A percentile compares a stretch with the other conserved stretches of the same genome.
Evolutionary conservation across 1,140 invertebrate species (phyloP).

Genomic region (Nilaparvata lugens): DNA sequence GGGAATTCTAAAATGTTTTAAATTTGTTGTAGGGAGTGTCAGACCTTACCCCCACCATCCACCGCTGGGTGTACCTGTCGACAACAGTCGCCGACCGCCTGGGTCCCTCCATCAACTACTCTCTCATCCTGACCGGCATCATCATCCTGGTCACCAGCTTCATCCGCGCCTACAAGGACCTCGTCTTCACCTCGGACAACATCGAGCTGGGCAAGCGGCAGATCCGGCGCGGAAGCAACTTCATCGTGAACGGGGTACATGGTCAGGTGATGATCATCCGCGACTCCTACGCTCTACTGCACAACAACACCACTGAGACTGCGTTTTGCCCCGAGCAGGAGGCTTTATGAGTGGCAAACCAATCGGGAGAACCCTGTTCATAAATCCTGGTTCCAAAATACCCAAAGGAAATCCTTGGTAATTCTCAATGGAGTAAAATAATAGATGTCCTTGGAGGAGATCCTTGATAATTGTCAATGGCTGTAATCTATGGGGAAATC

Average conservation of each 20-base stretch:
- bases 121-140: slow-evolving; percentile 56
- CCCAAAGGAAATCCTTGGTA: too few species aligned
- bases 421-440: too few species aligned
- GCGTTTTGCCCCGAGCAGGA: slow-evolving; percentile 23
- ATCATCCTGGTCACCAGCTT: slow-evolving; percentile 51
- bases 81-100: slow-evolving; percentile 61
- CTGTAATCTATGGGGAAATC: too few species aligned
- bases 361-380: too few species aligned
- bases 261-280: slow-evolving; percentile 50
- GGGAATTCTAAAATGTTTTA: neutral
- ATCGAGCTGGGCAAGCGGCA: slow-evolving; percentile 56
- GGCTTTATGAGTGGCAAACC: neutral
- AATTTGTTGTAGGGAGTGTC: slow-evolving; percentile 56
- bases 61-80: slow-evolving; percentile 64
- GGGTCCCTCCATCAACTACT: slow-evolving; percentile 57
- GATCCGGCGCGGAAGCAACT: slow-evolving; percentile 55
- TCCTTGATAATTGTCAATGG: too few species aligned
- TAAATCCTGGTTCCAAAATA: too few species aligned
- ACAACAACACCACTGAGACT: slow-evolving; percentile 30
- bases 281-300: slow-evolving; percentile 48
- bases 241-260: slow-evolving; percentile 57
- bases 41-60: slow-evolving; percentile 62
- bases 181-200: slow-evolving; percentile 59
- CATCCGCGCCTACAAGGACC: slow-evolving; percentile 60
- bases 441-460: too few species aligned